Percentiles rank a stretch among this genome's conserved stretches.
These are phyloP conservation scores for Dendroctonus valens DNA, from an alignment of 1,140 invertebrate genomes.

Conservation along the genomic window DNA sequence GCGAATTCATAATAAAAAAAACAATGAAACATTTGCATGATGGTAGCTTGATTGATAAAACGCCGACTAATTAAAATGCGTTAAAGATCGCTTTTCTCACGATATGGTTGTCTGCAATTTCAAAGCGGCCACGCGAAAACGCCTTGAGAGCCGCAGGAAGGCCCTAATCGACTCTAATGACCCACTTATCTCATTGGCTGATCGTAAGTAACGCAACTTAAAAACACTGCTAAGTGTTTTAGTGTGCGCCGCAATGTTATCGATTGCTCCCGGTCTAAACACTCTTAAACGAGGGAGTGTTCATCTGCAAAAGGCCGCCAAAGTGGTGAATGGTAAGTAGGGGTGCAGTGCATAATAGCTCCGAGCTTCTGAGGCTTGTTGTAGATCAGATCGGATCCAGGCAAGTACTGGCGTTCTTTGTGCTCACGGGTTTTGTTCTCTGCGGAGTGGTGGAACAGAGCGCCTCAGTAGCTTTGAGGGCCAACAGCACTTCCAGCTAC, in stretches of 20 bases:
- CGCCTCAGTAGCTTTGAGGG: constrained; percentile 56
- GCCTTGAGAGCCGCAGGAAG: too few relatives aligned
- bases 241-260: background rate
- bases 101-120: background rate
- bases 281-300: constrained; percentile 58
- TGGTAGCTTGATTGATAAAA: constrained; percentile 11
- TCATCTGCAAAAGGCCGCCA: constrained; percentile 57
- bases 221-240: background rate
- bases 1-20: constrained; percentile 24
- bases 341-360: background rate
- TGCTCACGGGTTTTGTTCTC: constrained; percentile 58
- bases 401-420: constrained; percentile 54
- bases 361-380: background rate
- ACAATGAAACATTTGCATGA: constrained; percentile 35
- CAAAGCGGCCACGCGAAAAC: too few relatives aligned
- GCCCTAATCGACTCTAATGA: constrained; percentile 7
- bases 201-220: background rate
- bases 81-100: constrained; percentile 16
- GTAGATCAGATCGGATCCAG: constrained; percentile 56
- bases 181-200: constrained; percentile 22
- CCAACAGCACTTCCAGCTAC: constrained; percentile 50
- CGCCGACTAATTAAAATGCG: background rate
- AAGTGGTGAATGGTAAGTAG: constrained; percentile 56
- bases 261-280: constrained; percentile 30
- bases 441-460: constrained; percentile 58